phyloP scores from a whole-genome alignment of 2,113 vertebrate genomes.

The Beaufortia kweichowensis region DNA sequence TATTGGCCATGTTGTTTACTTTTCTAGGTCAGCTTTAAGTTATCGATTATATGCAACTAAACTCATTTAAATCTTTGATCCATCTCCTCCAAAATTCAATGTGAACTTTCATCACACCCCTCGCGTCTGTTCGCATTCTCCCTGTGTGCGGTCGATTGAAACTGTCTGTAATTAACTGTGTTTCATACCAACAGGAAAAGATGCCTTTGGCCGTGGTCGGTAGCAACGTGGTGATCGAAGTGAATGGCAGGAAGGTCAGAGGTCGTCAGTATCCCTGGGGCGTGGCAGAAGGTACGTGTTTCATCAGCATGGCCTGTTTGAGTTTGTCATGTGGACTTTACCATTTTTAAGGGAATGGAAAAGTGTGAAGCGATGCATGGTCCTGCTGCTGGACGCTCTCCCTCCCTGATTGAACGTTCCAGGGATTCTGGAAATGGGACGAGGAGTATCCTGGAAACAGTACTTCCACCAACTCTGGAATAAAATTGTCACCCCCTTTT shows the following conservation, averaged over 20 bases:
- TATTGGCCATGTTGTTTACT: background rate
- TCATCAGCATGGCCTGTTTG: background rate
- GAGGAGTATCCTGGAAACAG: conserved; percentile 26
- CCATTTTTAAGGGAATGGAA: conserved; percentile 17
- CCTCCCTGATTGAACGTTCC: background rate
- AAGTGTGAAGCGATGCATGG: background rate
- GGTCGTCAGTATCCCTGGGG: conserved; percentile 83
- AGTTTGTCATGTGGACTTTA: conserved; percentile 5
- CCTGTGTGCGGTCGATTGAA: conserved; percentile 11
- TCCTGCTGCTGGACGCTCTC: background rate
- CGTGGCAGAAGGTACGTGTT: conserved; percentile 77
- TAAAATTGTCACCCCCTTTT: conserved; percentile 27
- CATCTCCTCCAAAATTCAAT: background rate
- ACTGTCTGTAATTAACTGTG: conserved; percentile 6
- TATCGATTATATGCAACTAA: background rate
- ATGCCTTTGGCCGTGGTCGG: conserved; percentile 80
- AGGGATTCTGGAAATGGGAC: conserved; percentile 63
- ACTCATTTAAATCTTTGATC: background rate
- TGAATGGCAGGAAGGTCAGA: conserved; percentile 79
- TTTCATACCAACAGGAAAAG: conserved; percentile 67
- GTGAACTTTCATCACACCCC: background rate
- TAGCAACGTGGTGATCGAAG: conserved; percentile 78
- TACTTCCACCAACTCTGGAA: conserved; percentile 32
- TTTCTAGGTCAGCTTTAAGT: background rate
- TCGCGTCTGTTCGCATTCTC: background rate